Conservation (phyloP, 2,113 vertebrate species). For the Dromaius novaehollandiae region DNA sequence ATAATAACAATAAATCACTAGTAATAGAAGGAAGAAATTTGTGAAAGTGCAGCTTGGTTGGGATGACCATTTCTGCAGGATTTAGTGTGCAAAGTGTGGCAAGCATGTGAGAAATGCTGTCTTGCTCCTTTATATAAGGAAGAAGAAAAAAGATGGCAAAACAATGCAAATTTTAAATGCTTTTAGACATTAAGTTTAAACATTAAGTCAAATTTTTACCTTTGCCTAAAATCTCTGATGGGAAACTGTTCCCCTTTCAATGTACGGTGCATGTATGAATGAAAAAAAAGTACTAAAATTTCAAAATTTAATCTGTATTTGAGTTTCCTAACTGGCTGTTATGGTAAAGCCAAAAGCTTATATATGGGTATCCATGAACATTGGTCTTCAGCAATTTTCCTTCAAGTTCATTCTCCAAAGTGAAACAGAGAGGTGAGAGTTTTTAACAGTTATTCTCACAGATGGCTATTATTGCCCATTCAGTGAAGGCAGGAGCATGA, state of each 20-base stretch:
- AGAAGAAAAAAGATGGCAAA: not conserved
- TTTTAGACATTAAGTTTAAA: not conserved
- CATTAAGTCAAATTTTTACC: not conserved
- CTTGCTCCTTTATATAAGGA: not conserved
- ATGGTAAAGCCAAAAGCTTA: not conserved
- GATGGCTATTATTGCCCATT: not conserved
- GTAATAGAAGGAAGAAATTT: not conserved
- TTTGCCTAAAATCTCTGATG: not conserved
- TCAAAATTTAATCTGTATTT: not conserved
- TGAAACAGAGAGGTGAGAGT: fast-evolving
- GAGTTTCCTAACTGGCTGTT: not conserved
- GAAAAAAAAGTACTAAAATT: not conserved
- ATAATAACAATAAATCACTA: not conserved
- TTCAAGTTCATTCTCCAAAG: not conserved
- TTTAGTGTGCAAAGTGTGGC: not conserved
- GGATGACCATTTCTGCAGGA: not conserved
- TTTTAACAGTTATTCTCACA: not conserved
- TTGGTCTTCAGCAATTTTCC: not conserved
- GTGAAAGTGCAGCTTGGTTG: not conserved
- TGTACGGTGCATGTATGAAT: fast-evolving
- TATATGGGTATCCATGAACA: fast-evolving
- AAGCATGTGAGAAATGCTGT: not conserved
- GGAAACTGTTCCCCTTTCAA: not conserved
- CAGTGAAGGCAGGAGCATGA: not conserved
- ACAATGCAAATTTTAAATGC: fast-evolving